Conservation (phyloP, 2,888 invertebrate species). For the Drosophila atripex region DNA sequence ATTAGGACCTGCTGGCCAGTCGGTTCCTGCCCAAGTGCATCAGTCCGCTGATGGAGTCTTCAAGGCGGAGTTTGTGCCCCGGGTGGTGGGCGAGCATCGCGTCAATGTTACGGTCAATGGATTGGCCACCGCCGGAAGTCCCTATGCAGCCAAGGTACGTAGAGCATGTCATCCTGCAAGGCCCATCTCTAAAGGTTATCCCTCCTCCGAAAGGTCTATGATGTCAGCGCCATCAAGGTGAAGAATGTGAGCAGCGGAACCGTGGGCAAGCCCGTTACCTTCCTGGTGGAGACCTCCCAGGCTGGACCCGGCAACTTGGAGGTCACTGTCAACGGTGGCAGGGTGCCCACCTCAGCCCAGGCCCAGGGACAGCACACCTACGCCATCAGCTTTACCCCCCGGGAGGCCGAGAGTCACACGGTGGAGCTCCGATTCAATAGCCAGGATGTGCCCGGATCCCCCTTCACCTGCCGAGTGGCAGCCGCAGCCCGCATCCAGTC, state of each 20-base stretch:
- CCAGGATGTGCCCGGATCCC: slow-evolving; percentile 94
- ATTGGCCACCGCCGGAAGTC: slow-evolving; percentile 94
- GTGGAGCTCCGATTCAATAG: slow-evolving; percentile 98
- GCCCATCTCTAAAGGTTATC: not conserved
- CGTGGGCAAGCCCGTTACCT: slow-evolving; percentile 95
- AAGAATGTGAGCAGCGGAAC: slow-evolving; percentile 95
- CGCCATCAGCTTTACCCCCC: slow-evolving; percentile 98
- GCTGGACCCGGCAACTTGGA: slow-evolving; percentile 99
- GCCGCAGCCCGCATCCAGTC: slow-evolving; percentile 94
- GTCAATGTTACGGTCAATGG: slow-evolving; percentile 94
- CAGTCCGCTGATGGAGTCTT: slow-evolving; percentile 92
- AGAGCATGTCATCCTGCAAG: too few species aligned
- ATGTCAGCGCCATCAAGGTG: slow-evolving; percentile 96
- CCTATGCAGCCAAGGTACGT: slow-evolving; percentile 93
- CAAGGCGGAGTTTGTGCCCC: slow-evolving; percentile 95
- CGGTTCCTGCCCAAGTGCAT: slow-evolving; percentile 94
- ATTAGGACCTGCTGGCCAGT: slow-evolving; percentile 95
- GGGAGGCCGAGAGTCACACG: slow-evolving; percentile 94
- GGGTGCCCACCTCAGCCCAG: slow-evolving; percentile 98
- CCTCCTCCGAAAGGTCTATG: slow-evolving; percentile 90
- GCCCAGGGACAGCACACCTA: slow-evolving; percentile 98
- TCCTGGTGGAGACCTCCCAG: slow-evolving; percentile 98
- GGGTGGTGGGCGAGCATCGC: slow-evolving; percentile 95
- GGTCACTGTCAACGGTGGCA: slow-evolving; percentile 98
- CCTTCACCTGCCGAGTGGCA: slow-evolving; percentile 86